Conservation (phyloP, 2,888 invertebrate species). For the Apomyelois bistriatella region DNA sequence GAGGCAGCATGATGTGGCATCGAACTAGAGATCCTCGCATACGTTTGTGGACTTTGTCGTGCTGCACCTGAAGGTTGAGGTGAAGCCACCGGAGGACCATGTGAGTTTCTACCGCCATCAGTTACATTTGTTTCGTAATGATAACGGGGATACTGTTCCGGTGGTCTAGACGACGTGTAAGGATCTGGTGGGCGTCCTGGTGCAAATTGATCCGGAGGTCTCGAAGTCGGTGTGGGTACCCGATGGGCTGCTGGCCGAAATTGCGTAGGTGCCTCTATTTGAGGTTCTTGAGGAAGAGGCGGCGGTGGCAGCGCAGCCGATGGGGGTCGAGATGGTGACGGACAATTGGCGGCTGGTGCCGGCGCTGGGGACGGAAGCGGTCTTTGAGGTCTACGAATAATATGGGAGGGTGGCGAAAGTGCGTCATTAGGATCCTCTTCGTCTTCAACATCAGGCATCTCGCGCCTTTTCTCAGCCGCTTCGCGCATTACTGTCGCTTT, state of each 20-base stretch:
- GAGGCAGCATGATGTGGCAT: constrained; percentile 59
- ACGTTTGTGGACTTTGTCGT: constrained; percentile 65
- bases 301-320: constrained; percentile 46
- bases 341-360: constrained; percentile 52
- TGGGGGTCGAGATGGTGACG: constrained; percentile 62
- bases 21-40: constrained; percentile 57
- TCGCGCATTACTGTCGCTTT: constrained; percentile 78
- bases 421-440: constrained; percentile 61
- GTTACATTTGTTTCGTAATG: constrained; percentile 54
- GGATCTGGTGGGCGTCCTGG: constrained; percentile 63
- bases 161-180: constrained; percentile 59
- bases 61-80: constrained; percentile 59
- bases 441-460: constrained; percentile 66
- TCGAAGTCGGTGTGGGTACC: constrained; percentile 56
- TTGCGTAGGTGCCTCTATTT: constrained; percentile 42
- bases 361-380: constrained; percentile 62
- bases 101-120: constrained; percentile 51
- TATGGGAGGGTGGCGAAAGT: constrained; percentile 72
- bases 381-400: constrained; percentile 66
- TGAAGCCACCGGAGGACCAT: constrained; percentile 48
- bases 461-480: constrained; percentile 70
- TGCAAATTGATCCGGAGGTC: constrained; percentile 59
- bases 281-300: constrained; percentile 42
- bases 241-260: constrained; percentile 53
- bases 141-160: constrained; percentile 58